Base-by-base conservation (phyloP, 2,888 invertebrate species). In the Platycheirus rosarum region DNA sequence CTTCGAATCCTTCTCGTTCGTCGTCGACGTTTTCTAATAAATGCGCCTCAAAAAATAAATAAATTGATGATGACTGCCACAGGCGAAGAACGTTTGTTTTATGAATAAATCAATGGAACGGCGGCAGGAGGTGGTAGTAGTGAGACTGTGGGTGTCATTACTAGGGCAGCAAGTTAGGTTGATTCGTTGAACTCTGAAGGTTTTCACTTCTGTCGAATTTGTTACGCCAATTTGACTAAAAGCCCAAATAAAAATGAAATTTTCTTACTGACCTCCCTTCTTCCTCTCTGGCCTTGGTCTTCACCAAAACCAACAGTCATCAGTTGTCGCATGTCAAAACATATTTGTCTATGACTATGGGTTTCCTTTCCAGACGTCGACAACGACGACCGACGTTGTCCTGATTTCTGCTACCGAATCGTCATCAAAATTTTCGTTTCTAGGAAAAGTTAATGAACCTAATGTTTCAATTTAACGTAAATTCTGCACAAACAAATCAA, bases 151-250 rank as follows among this genome's bases (percentile, higher is more conserved):
- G 14, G 40, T 57, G 57, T 55, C 20, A 13, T 57, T 16, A 32
- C 13, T 35, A 46, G 73, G 73, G 32, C 44, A 55, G 37, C 37
- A 35, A 29, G 51, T 20, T 23, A 14, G 51, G 60, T 68, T 70
- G 68, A 73, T 73, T 73, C 68, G 60, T 62, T 78, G 63, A 63
- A 69, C 68, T 74, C 42, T 65, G 57, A 49, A 16, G 42, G 48
- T 37, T 60, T 69, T 40, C 69, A 65, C 69, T 80, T 80, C 63
- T 66, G 70, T 76, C 66, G 46, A 75, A 80, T 80, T 75, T 80
- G 80, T 76, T 80, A 75, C 80, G 76, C 66, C 80, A 80, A 80
- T 80, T 80, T 80, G 80, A 80, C 80, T 80, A 80, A 80, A 80
- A 80, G 76, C 70, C 70, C 65, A 66, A 46, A 80, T 66, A 76